Evolutionary conservation across 2,113 vertebrate genomes (phyloP).

Genomic region (Procavia capensis): DNA sequence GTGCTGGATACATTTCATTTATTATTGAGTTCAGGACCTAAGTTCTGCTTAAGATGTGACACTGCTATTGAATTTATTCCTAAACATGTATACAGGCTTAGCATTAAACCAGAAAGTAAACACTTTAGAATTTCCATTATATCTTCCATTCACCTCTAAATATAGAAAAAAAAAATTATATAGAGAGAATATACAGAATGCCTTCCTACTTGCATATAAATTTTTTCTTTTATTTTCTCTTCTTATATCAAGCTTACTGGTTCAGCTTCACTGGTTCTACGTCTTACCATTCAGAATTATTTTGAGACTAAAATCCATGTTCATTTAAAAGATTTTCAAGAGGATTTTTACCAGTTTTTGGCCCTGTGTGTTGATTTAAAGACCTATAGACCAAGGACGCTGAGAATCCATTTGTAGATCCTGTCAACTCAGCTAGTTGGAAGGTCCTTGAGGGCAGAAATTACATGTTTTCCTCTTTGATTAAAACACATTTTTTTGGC

Average conservation of each 20-base stretch:
- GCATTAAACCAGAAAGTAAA: slow-evolving; percentile 34
- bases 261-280: neutral
- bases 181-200: neutral
- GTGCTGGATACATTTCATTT: neutral
- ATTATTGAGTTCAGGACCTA: neutral
- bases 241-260: neutral
- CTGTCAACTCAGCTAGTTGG: neutral
- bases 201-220: neutral
- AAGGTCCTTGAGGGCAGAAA: neutral
- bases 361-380: neutral
- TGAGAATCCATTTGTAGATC: neutral
- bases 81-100: neutral
- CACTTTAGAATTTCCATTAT: neutral
- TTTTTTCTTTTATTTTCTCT: neutral
- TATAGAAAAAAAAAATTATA: neutral
- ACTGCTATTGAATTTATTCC: neutral
- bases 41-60: neutral
- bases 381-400: neutral
- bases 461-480: neutral
- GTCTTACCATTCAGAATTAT: neutral
- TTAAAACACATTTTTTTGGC: neutral
- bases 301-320: neutral
- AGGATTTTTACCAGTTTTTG: neutral
- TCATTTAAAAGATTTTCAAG: neutral
- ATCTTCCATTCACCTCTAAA: neutral